Evolutionary conservation across 2,113 vertebrate genomes (phyloP).

Genomic region (Entelurus aequoreus): DNA sequence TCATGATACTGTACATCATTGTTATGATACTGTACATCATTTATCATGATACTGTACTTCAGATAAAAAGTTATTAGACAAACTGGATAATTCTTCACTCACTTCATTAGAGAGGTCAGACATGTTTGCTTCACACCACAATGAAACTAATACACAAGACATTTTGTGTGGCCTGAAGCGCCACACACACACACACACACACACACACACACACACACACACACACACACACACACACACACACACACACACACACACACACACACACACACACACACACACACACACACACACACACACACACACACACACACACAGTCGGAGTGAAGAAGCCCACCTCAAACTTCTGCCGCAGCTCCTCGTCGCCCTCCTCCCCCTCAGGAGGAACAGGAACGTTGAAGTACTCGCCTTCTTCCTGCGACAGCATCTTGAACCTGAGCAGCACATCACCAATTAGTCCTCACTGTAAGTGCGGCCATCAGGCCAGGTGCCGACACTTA

Average conservation of each 20-base stretch:
- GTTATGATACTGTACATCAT: neutral
- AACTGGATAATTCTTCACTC: slow-evolving; percentile 2
- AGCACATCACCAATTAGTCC: slow-evolving; percentile 31
- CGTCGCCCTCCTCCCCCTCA: slow-evolving; percentile 88
- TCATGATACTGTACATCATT: too few relatives aligned
- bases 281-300: too few relatives aligned
- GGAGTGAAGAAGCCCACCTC: slow-evolving; percentile 73
- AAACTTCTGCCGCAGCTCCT: slow-evolving; percentile 95
- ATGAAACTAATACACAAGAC: neutral
- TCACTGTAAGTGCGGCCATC: slow-evolving; percentile 37
- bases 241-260: slow-evolving; percentile 3
- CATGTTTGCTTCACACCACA: neutral
- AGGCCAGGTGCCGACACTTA: slow-evolving; percentile 28
- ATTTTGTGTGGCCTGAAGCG: neutral
- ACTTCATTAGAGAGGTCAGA: neutral
- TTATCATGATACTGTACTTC: neutral
- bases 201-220: slow-evolving; percentile 29
- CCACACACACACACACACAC: too few relatives aligned
- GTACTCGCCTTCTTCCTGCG: slow-evolving; percentile 97
- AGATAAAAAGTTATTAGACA: neutral
- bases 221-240: neutral
- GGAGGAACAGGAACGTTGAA: slow-evolving; percentile 94
- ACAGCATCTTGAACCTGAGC: slow-evolving; percentile 93
- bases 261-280: too few relatives aligned
- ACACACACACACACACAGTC: too few relatives aligned